Evolutionary conservation across 2,113 vertebrate genomes (phyloP).

Genomic region (Ivindomyrus marchei): DNA sequence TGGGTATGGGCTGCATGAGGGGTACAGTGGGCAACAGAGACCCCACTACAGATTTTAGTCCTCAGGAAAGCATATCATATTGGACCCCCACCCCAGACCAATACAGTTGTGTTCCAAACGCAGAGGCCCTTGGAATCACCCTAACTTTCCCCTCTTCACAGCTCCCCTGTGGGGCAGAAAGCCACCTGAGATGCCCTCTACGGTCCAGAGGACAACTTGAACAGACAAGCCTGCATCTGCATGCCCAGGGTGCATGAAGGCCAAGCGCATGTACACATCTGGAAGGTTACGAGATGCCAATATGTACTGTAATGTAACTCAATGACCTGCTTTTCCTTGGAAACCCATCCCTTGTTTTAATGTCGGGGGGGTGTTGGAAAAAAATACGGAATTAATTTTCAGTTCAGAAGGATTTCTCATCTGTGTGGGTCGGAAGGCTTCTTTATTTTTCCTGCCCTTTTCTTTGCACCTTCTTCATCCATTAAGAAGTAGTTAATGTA

Average conservation of each 20-base stretch:
- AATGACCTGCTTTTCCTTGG: neutral
- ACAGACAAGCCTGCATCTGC: neutral
- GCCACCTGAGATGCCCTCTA: neutral
- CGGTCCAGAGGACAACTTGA: neutral
- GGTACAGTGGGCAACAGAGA: neutral
- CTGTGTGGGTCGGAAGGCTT: neutral
- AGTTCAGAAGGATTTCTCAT: slow-evolving; percentile 8
- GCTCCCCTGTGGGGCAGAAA: neutral
- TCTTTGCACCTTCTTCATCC: neutral
- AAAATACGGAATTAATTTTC: neutral
- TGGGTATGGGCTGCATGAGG: neutral
- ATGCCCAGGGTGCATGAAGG: neutral
- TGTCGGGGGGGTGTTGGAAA: neutral
- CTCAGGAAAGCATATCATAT: neutral
- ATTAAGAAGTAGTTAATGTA: neutral
- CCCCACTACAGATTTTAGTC: neutral
- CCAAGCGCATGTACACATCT: neutral
- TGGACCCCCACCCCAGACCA: neutral
- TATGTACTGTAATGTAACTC: neutral
- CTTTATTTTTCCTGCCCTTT: neutral
- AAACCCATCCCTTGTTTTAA: neutral
- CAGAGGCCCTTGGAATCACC: neutral
- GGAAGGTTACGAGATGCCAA: neutral
- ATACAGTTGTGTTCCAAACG: neutral
- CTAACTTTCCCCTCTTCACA: neutral